Base-by-base conservation (phyloP, 1,140 invertebrate genomes). In the Phymastichus coffea region DNA sequence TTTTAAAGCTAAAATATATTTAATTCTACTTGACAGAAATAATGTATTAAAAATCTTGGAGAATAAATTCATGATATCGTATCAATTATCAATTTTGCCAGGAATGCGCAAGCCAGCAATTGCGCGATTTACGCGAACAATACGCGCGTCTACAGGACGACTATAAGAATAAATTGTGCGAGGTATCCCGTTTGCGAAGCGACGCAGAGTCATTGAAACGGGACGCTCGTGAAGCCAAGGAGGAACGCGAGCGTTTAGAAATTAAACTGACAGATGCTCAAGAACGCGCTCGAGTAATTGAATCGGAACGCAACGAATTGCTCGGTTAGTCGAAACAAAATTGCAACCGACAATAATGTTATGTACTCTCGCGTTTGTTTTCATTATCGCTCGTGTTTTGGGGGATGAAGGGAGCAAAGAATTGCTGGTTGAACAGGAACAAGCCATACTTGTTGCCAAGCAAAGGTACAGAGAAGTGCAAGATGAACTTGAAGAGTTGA, bases 401-500 rank as follows among this genome's bases (percentile, higher is more conserved):
- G 19, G 23, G 14, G 26, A 48, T 25, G 12, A n/a, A 78, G 84
- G 84, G 19, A 77, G 74, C 14, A 87, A 84, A 57, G 86, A 88
- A 65, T 81, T 85, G 65, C 67, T 85, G 2, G 78, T 87, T 8
- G 87, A 88, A 64, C 78, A 86, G 38, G 86, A 88, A 65, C 84
- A 87, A 61, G 83, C 85, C 48, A 67, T 88, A 9, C 73, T 79
- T 12, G 78, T 86, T 0, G 71, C 84, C 1, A 87, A 86, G 65
- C 84, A 86, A 69, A 81, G 86, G 64, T 87, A 85, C 64, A 70
- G 84, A 9, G 86, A 88, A 66, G 80, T 83, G 0, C 83, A 86
- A 62, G 86, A 87, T 43, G 86, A 88, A 65, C 73, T 87, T 10
- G 84, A 89, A 26, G 88, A 90, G 69, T 72, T 88, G 37, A 81